Conservation (phyloP, 2,113 vertebrate genomes). For the Turnix velox region DNA sequence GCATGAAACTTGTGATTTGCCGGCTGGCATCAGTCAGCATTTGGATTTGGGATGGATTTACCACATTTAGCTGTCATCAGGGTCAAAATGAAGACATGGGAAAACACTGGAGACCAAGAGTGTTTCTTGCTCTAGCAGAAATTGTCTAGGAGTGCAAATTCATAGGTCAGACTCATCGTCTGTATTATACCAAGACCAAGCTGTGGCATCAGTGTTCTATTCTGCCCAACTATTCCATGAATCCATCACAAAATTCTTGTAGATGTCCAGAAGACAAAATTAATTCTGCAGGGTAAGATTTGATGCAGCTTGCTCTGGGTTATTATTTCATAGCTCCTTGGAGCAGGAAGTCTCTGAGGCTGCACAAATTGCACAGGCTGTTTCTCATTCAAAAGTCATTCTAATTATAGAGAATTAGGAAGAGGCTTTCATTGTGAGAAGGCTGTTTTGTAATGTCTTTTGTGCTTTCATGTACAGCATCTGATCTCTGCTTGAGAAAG, state of each 20-base stretch:
- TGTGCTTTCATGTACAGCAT: slow-evolving; percentile 26
- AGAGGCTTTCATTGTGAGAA: slow-evolving; percentile 44
- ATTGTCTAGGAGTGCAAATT: not conserved
- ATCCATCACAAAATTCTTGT: not conserved
- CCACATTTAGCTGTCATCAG: not conserved
- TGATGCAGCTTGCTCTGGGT: not conserved
- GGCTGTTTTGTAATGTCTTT: slow-evolving; percentile 37
- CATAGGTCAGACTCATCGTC: not conserved
- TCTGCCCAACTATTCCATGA: not conserved
- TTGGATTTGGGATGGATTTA: not conserved
- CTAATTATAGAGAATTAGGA: slow-evolving; percentile 60
- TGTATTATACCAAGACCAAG: not conserved
- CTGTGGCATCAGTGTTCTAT: not conserved
- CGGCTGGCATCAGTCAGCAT: not conserved
- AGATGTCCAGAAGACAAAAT: not conserved
- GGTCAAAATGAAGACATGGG: not conserved
- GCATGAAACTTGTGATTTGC: not conserved
- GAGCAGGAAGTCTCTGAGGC: slow-evolving; percentile 43
- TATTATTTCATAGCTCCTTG: not conserved
- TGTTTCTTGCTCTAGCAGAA: not conserved
- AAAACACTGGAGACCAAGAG: not conserved
- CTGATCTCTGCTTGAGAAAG: slow-evolving; percentile 42
- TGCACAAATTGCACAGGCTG: slow-evolving; percentile 45
- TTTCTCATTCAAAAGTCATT: slow-evolving; percentile 58
- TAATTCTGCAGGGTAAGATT: not conserved